Conservation (phyloP, 92 coral and sea anemone species). For the Phenganax marumi region DNA sequence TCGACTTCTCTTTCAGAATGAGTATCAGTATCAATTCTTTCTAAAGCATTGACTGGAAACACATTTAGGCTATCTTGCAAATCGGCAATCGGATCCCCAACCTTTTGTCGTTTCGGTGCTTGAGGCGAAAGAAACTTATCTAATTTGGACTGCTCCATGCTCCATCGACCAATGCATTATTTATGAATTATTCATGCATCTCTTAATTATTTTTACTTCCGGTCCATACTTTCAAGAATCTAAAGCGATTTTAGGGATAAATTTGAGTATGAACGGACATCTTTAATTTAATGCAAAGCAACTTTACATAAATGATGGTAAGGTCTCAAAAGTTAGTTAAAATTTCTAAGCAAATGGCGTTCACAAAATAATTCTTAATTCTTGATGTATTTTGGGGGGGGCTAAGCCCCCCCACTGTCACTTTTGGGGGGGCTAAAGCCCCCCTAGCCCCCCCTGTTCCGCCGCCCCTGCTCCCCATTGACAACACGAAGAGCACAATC, state of each 20-base stretch:
- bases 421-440: not conserved
- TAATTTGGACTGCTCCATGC: conserved; percentile 4
- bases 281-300: too few species aligned
- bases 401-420: not conserved
- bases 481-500: too few species aligned
- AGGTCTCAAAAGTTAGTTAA: not conserved
- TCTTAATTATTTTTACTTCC: too few species aligned
- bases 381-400: too few species aligned
- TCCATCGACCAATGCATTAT: not conserved
- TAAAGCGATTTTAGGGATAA: too few species aligned
- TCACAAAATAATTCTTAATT: not conserved
- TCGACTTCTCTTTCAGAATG: not conserved
- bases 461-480: too few species aligned
- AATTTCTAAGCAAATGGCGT: not conserved
- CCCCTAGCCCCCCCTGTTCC: not conserved
- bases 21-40: not conserved
- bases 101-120: conserved; percentile 9
- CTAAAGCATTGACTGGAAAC: not conserved
- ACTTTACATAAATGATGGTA: not conserved
- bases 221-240: too few species aligned
- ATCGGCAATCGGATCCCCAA: not conserved
- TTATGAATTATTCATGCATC: too few species aligned
- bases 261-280: too few species aligned
- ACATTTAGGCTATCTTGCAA: not conserved
- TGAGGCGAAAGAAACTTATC: not conserved